Percentiles rank a stretch among this genome's conserved stretches.
These are phyloP conservation scores for Chironex yamaguchii DNA, from an alignment of 30 jellyfish, hydroid and myxozoan genomes.

Conservation along the genomic window DNA sequence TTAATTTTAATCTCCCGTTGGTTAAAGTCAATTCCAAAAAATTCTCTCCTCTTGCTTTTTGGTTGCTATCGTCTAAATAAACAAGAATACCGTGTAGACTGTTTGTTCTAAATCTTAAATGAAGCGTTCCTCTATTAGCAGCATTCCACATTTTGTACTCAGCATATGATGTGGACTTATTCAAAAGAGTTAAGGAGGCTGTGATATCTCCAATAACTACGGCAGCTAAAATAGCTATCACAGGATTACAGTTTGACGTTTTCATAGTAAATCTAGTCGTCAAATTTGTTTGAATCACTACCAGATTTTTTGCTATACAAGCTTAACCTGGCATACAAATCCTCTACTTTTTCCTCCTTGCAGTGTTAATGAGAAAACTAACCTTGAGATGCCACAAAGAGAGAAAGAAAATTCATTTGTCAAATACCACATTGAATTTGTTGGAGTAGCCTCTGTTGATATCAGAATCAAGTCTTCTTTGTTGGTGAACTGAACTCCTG, in stretches of 20 bases:
- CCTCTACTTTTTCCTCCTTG: too few relatives aligned
- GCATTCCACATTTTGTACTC: constrained; percentile 80
- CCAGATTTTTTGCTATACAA: too few relatives aligned
- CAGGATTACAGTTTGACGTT: not conserved
- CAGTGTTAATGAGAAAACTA: too few relatives aligned
- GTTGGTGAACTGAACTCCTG: too few relatives aligned
- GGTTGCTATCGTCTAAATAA: constrained; percentile 66
- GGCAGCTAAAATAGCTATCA: not conserved
- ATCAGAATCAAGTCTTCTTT: too few relatives aligned
- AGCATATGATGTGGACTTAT: constrained; percentile 74
- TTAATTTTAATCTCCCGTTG: constrained; percentile 64
- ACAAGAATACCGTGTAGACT: constrained; percentile 57
- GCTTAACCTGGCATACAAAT: too few relatives aligned
- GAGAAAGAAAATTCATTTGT: too few relatives aligned
- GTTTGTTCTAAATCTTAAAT: constrained; percentile 79
- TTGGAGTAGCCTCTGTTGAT: too few relatives aligned
- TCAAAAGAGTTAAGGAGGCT: constrained; percentile 61
- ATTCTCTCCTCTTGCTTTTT: constrained; percentile 33
- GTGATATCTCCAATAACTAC: not conserved
- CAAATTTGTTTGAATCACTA: too few relatives aligned
- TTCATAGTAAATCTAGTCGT: too few relatives aligned
- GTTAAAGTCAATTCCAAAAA: constrained; percentile 51
- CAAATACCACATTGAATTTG: too few relatives aligned
- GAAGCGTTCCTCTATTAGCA: constrained; percentile 59
- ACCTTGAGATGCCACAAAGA: too few relatives aligned